Percentiles rank a stretch among this genome's conserved stretches.
These are phyloP conservation scores for Chrysolina haemoptera DNA, from an alignment of 2,888 invertebrate genomes.

Conservation along the genomic window DNA sequence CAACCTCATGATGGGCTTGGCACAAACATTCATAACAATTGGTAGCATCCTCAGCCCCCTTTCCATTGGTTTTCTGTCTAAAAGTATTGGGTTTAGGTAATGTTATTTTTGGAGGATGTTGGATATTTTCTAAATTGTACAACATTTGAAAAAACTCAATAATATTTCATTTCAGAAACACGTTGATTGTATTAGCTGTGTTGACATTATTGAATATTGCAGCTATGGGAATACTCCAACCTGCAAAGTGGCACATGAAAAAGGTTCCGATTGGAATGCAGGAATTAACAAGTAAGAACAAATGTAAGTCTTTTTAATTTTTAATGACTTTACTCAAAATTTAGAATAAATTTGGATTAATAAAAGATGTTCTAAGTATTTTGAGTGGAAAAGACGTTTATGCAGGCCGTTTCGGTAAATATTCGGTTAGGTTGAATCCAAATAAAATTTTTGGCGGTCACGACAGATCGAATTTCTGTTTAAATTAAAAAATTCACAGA, in stretches of 20 bases:
- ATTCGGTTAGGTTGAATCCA: no score
- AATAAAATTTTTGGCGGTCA: no score
- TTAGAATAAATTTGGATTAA: not conserved
- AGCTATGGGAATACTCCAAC: conserved; percentile 21
- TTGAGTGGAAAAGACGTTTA: no score
- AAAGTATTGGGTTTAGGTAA: conserved; percentile 78
- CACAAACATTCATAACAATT: conserved; percentile 80
- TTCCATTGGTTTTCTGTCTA: conserved; percentile 75
- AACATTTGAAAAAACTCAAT: not conserved
- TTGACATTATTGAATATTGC: conserved; percentile 26
- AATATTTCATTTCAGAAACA: conserved; percentile 11
- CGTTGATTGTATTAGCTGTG: conserved; percentile 23
- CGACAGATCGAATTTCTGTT: no score
- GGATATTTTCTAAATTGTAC: no score
- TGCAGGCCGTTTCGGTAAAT: no score
- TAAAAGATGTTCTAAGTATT: not conserved
- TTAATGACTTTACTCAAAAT: no score
- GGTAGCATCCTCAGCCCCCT: conserved; percentile 80
- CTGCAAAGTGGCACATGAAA: conserved; percentile 22
- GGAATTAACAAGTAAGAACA: not conserved
- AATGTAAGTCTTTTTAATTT: no score
- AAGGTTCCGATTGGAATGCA: conserved; percentile 5
- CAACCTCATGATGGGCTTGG: conserved; percentile 81
- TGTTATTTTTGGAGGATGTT: not conserved
- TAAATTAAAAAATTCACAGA: no score